Base-by-base conservation (phyloP, 2,888 invertebrate genomes). In the Acrocyrtus sp. region DNA sequence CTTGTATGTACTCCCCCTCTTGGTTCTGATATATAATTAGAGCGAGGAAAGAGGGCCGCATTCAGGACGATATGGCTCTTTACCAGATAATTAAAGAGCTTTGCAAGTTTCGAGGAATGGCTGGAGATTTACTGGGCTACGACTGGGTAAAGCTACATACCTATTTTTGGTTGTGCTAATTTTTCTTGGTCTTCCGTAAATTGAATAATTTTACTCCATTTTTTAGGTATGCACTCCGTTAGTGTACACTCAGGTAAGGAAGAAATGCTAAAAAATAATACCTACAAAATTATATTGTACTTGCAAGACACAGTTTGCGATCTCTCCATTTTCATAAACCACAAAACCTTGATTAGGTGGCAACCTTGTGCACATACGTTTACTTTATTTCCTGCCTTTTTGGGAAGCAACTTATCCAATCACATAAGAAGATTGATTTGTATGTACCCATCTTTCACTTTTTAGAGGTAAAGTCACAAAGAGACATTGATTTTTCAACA, bases 401-500 rank as follows among this genome's bases (percentile, higher is more conserved):
- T 78, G 86, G 85, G 2, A 85, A 86, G 80, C 86, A 85, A 78
- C 82, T 81, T 61, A 72, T 82, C n/a, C n/a, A n/a, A 26, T 17
- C 60, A 6, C 22, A 78, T 81, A 27, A 63, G 15, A 34, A 61
- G 17, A 19, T 63, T 1, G 80, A 78, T 41, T 27, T 78, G 6
- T 78, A 78, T 39, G 56, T 80, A 26, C 80, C 80, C 0, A 10
- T 80, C 0, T 78, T 80, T 45, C 66, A 63, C 15, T 79, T 79
- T 43, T 26, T 75, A 0, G 78, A 78, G 76, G 78, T 78, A 48
- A 58, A 4, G 15, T 21, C 6, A 19, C 1, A 22, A 21, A n/a
- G n/a, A n/a, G 95, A 95, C 83, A 92, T 93, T 84, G 93, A 94
- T 82, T 94, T 94, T 85, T 95, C 95, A 0, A 51, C 91, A 50